A percentile compares a stretch with the other conserved stretches of the same genome.
phyloP scores from a whole-genome alignment of 2,888 invertebrate genomes.

The Sarcophaga rosellei region DNA sequence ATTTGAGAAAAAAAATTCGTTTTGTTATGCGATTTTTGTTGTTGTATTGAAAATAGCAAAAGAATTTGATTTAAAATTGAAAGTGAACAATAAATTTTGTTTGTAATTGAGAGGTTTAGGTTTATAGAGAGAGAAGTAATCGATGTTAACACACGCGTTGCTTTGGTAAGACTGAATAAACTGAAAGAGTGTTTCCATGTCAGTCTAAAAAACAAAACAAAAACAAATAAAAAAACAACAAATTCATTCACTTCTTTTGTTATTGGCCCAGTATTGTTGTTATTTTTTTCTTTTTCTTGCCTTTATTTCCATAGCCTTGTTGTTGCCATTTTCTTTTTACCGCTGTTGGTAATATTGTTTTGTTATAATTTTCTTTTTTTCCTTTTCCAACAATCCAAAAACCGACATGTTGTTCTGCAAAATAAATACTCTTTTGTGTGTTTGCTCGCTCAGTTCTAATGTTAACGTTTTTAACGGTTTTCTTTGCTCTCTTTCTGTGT shows the following conservation, averaged over 20 bases:
- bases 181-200: slow-evolving; percentile 60
- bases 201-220: slow-evolving; percentile 24
- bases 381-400: not conserved
- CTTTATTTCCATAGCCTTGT: slow-evolving; percentile 4
- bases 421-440: slow-evolving; percentile 19
- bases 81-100: not conserved
- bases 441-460: slow-evolving; percentile 4
- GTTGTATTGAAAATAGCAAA: too few relatives aligned
- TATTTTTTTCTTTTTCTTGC: slow-evolving; percentile 10
- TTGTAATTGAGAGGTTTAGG: not conserved
- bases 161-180: slow-evolving; percentile 62
- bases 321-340: slow-evolving; percentile 21
- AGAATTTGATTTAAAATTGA: too few relatives aligned
- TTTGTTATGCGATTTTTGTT: too few relatives aligned
- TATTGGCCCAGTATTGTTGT: slow-evolving; percentile 16
- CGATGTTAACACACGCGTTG: slow-evolving; percentile 67
- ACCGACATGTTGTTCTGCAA: slow-evolving; percentile 47
- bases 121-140: slow-evolving; percentile 47
- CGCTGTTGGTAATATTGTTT: slow-evolving; percentile 2
- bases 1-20: too few relatives aligned
- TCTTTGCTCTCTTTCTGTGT: slow-evolving; percentile 11
- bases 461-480: slow-evolving; percentile 48
- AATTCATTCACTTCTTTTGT: slow-evolving; percentile 54
- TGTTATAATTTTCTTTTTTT: not conserved
- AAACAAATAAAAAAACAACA: slow-evolving; percentile 28